Conservation (phyloP, 2,113 vertebrate species). For the Pygoscelis antarcticus region DNA sequence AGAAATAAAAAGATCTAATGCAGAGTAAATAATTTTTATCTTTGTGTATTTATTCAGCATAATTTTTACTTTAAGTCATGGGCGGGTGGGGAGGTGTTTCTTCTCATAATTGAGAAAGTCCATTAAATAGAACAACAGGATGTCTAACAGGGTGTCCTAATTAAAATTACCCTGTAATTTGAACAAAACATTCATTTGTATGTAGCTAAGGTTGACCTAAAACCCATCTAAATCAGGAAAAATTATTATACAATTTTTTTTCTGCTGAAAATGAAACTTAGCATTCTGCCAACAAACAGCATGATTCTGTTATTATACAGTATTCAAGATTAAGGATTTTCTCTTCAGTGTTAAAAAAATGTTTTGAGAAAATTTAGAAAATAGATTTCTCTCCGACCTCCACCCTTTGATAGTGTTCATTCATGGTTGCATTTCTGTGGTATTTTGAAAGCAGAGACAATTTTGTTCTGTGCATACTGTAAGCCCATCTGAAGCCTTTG, state of each 20-base stretch:
- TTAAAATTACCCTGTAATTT: constrained; percentile 65
- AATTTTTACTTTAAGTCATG: not conserved
- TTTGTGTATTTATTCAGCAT: constrained; percentile 33
- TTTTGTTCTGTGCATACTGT: not conserved
- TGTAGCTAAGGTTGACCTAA: constrained; percentile 64
- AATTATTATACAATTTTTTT: not conserved
- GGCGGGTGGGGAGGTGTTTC: constrained; percentile 7
- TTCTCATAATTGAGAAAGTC: constrained; percentile 58
- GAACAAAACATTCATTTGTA: constrained; percentile 52
- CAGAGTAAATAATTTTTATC: not conserved
- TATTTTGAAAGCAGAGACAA: not conserved
- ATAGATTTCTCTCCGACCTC: not conserved
- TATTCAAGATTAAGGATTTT: constrained; percentile 10
- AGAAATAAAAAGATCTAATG: constrained; percentile 10
- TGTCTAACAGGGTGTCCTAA: constrained; percentile 63
- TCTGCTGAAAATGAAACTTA: constrained; percentile 35
- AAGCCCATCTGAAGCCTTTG: constrained; percentile 4
- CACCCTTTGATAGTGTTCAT: not conserved
- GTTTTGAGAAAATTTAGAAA: not conserved
- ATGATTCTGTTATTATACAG: not conserved
- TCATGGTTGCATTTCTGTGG: not conserved
- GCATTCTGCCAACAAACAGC: constrained; percentile 37
- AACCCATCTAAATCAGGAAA: constrained; percentile 43
- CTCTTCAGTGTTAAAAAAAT: not conserved
- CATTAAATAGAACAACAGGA: constrained; percentile 66